Percentiles rank a stretch among this genome's conserved stretches.
Evolutionary conservation across 2,113 vertebrate genomes (phyloP).

Genomic region (Psettodes erumei): DNA sequence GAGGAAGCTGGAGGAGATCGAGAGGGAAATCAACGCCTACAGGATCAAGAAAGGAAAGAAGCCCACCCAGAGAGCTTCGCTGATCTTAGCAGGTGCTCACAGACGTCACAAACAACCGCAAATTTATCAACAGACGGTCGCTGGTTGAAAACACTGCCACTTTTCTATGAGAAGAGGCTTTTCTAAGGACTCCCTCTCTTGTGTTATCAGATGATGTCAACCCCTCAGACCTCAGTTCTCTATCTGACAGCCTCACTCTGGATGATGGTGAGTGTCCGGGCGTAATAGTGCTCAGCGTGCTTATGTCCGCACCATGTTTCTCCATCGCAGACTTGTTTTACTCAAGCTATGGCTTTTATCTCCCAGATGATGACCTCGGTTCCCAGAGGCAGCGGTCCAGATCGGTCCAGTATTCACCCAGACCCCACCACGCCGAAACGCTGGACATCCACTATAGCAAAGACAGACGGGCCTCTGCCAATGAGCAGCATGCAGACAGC

Average conservation of each 20-base stretch:
- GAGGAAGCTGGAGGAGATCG: slow-evolving; percentile 91
- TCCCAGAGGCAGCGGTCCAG: slow-evolving; percentile 86
- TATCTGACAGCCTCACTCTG: slow-evolving; percentile 91
- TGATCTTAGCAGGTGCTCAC: slow-evolving; percentile 84
- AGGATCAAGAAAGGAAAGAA: slow-evolving; percentile 89
- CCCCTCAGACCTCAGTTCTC: slow-evolving; percentile 91
- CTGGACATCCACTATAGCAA: slow-evolving; percentile 74
- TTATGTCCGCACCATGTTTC: neutral
- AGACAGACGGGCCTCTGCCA: slow-evolving; percentile 71
- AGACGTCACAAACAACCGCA: slow-evolving; percentile 10
- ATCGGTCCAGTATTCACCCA: slow-evolving; percentile 91
- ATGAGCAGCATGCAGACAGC: slow-evolving; percentile 73
- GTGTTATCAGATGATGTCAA: slow-evolving; percentile 90
- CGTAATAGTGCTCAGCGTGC: neutral
- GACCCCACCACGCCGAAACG: slow-evolving; percentile 87
- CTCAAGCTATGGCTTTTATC: slow-evolving; percentile 21
- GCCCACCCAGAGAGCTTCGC: slow-evolving; percentile 88
- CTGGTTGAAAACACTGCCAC: neutral
- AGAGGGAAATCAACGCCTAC: slow-evolving; percentile 91
- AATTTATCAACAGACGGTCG: neutral
- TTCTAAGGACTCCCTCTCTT: slow-evolving; percentile 26
- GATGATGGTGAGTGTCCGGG: slow-evolving; percentile 88
- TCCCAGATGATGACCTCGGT: slow-evolving; percentile 80
- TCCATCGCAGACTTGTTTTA: slow-evolving; percentile 10
- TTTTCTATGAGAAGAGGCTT: slow-evolving; percentile 3